Evolutionary conservation across 92 coral and sea anemone genomes (phyloP).

Genomic region (Epizoanthus rinbou): DNA sequence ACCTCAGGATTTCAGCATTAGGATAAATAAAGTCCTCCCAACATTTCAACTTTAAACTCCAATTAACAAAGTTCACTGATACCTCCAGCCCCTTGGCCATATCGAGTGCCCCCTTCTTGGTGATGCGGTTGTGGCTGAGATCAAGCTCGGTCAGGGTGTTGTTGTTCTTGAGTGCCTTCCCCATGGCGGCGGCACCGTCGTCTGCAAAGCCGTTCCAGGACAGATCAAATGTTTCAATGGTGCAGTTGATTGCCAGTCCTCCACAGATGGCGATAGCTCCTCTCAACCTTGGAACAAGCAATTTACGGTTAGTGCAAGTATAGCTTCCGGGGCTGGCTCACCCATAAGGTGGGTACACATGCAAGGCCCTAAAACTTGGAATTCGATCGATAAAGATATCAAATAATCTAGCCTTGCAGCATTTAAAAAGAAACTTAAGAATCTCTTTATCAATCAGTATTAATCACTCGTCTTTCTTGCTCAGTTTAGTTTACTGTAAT

Average conservation of each 20-base stretch:
- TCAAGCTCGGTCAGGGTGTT: conserved; percentile 67
- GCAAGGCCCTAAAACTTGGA: no score
- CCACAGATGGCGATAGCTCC: conserved; percentile 83
- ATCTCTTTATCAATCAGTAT: no score
- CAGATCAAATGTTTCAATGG: conserved; percentile 62
- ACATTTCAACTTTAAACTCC: no score
- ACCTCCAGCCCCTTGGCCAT: conserved; percentile 66
- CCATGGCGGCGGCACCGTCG: conserved; percentile 83
- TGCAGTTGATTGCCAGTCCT: conserved; percentile 64
- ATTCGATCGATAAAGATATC: no score
- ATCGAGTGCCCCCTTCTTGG: conserved; percentile 59
- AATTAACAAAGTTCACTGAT: background rate
- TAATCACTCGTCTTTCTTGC: no score
- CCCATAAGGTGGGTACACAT: no score
- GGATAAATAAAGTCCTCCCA: no score
- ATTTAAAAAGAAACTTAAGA: no score
- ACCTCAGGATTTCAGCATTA: no score
- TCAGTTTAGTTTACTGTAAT: no score
- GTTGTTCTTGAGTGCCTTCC: conserved; percentile 65
- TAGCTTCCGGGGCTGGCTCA: no score
- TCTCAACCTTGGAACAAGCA: conserved; percentile 28
- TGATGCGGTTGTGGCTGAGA: conserved; percentile 73
- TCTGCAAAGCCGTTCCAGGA: conserved; percentile 96
- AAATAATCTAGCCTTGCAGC: no score
- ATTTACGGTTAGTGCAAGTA: background rate